A percentile compares a stretch with the other conserved stretches of the same genome.
Evolutionary conservation across 2,113 vertebrate species (phyloP).

Genomic region (Rhabdomys dilectus): DNA sequence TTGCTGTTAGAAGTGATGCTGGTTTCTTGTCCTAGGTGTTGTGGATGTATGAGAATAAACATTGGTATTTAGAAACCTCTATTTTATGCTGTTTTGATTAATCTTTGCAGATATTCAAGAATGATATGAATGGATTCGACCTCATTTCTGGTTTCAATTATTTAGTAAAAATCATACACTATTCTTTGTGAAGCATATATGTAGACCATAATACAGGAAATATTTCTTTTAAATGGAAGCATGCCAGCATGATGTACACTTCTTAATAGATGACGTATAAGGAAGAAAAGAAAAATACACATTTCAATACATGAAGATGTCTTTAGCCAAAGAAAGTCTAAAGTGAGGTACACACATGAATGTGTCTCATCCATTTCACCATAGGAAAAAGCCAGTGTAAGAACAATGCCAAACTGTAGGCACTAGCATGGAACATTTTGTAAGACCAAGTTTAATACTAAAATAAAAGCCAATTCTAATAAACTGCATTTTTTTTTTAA

Average conservation of each 20-base stretch:
- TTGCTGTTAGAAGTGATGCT: neutral
- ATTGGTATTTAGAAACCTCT: neutral
- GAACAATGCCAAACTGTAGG: neutral
- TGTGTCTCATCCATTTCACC: neutral
- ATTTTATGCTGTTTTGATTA: neutral
- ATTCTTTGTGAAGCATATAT: neutral
- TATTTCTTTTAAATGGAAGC: neutral
- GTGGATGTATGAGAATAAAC: neutral
- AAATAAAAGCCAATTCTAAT: neutral
- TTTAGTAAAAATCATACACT: neutral
- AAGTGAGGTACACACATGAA: neutral
- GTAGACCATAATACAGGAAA: accelerated
- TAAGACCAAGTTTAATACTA: neutral
- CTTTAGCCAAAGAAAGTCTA: neutral
- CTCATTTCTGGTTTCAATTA: neutral
- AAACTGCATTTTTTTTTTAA: neutral
- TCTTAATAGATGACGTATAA: neutral
- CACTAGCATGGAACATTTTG: neutral
- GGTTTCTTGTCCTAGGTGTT: neutral
- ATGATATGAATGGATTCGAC: neutral
- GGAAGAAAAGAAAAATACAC: neutral
- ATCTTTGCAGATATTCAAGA: neutral
- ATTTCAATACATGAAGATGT: neutral
- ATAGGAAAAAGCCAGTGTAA: neutral
- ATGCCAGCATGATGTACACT: neutral